Base-by-base conservation (phyloP, 2,888 invertebrate genomes). In the Mantis religiosa region DNA sequence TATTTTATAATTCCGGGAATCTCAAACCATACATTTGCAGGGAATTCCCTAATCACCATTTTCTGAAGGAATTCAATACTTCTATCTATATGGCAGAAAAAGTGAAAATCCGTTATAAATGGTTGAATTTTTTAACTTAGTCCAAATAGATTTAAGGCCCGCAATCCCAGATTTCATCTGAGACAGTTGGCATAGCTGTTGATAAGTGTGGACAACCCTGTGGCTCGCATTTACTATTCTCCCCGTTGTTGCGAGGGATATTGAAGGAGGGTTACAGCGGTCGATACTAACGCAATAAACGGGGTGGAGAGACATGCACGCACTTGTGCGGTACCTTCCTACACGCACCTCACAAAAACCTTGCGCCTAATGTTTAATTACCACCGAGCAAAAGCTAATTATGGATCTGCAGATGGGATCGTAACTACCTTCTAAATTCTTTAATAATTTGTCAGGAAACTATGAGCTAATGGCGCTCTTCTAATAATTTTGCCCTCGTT, bases 281-380 rank as follows among this genome's bases (percentile, higher is more conserved):
- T 87, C 87, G 87, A 87, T 87, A 87, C 87, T 87, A 87, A 87
- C 87, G 87, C 87, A 87, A 87, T 87, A 87, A 87, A 82, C 87
- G 82, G 34, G 84, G 15, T 9, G 25, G 84, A 34, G 30, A 30
- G 84, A 47, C n/a, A 85, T n/a, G 47, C 47, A 47, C 85, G 47
- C 47, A 27, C 27, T 27, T 25, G 28, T 84, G 30, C 30, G 30
- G 34, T 84, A 9, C 84, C 84, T 84, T 84, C 34, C 28, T 71
- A 86, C 14, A 71, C 28, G 15, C 34, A 34, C 3, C 82, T 41
- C 27, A 87, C 30, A 87, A 82, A 82, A 30, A 82, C 28, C 28
- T n/a, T 27, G 25, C 34, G 34, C 27, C 27, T 15, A 34, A 84
- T 41, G n/a, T 84, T 27, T 84, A 71, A 71, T 84, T 47, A 41